Evolutionary conservation across 2,113 vertebrate species (phyloP), one percentile per base, ranked within the genome.

Genomic region (Pelecanoides urinatrix): DNA sequence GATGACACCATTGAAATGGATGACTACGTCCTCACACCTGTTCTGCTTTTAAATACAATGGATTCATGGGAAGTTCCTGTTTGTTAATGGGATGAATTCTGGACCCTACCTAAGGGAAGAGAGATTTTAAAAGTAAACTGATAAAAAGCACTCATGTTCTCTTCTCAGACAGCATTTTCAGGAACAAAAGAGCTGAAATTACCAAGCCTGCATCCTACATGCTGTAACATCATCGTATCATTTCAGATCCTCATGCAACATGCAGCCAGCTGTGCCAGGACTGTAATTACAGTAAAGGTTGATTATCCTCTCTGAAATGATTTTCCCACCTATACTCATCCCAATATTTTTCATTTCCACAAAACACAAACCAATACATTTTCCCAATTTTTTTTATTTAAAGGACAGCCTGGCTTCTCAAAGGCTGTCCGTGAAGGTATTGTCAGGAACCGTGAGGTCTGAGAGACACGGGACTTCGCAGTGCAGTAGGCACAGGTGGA

Each of bases 381-480:
- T 66, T n/a, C 19, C 22, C 20, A 3, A 7, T 53, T n/a, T 52
- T 49, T 14, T 42, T 62, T 55, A 50, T 32, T 56, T 68, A 63
- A 81, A 62, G 55, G 36, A 40, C 29, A n/a, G 25, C 4, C 25
- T 77, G 53, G 13, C 18, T 86, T 56, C 29, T 61, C 19, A n/a
- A 76, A 59, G 40, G 12, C 32, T 70, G 21, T 36, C 10, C 2
- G 1, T 65, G 40, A 71, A 80, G 34, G 25, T 52, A 32, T 16
- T 40, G 49, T 17, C 3, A 40, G 50, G 68, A 79, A 25, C 44
- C 3, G 4, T 53, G 15, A 70, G 50, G 26, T 53, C 74, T 70
- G 50, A 70, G 12, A n/a, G 34, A 29, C 38, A 12, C 0, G 0
- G 16, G 15, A 52, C 49, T 79, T 83, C 0, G 0, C 44, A 17